Base-by-base conservation (phyloP, 30 jellyfish, hydroid and myxozoan genomes). In the Clytia hemisphaerica region DNA sequence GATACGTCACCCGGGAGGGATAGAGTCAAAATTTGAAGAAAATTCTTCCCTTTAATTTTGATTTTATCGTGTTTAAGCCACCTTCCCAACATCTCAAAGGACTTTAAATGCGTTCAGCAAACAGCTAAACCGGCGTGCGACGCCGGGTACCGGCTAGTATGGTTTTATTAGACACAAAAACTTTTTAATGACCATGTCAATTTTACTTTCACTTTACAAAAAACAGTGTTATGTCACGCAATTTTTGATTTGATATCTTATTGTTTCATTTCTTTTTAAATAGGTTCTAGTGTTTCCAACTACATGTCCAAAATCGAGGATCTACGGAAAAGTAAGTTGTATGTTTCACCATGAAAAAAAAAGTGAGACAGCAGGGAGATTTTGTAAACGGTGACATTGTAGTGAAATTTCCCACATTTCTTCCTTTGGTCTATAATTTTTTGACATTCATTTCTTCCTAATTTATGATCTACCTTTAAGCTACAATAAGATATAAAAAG, bases 251-350 rank as follows among this genome's bases (percentile, higher is more conserved):
- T 33, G 10, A 7, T 53, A 53, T 9, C 38, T 53, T 14, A 25
- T 53, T 7, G 67, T 53, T 12, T 22, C 22, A 7, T 53, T 24
- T 24, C 38, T 7, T 14, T 53, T 26, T 60, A 34, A 6, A 6
- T 37, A 89, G 98, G 98, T 19, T 77, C 95, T 19, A 78, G 94
- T 75, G 85, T 79, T 9, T 57, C 88, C n/a, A 89, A 77, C 35
- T 89, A 89, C 67, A 54, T 79, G 82, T 72, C 66, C 37, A 89
- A 76, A 61, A 70, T 89, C 3, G 98, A 89, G 22, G 98, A 80
- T 37, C 47, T 81, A 19, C 91, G 98, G 34, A 89, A 89, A 81
- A 81, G 98, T 89, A 66, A 33, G 85, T 82, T 7, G 15, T 30
- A 30, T 38, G 53, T n/a, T 16, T 7, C 10, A 16, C 10, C 53